Base-by-base conservation (phyloP, 2,888 invertebrate genomes). In the Patella depressa region DNA sequence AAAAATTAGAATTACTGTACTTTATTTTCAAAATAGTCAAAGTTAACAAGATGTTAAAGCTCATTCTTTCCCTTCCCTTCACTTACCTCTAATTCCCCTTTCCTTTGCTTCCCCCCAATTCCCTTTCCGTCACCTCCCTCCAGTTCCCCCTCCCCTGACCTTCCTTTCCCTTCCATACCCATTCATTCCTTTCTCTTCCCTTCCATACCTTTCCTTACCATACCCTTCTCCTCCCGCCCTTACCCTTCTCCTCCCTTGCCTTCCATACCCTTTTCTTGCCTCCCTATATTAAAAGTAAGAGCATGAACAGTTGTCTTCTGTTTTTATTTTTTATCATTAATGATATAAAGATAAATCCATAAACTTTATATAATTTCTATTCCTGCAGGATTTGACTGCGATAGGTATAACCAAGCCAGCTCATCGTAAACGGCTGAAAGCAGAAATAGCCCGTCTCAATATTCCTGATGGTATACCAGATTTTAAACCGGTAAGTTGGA, bases 381-480 rank as follows among this genome's bases (percentile, higher is more conserved):
- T 84, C 73, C 83, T 85, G 45, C 88, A 93, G 93, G 94, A 94
- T 89, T 90, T 94, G 83, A 94, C 94, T 55, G 94, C 94, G 45
- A 93, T 94, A 84, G 94, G 94, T 87, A 98, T 99, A 87, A 98
- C 98, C 90, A 98, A 98, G 92, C 99, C 99, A 59, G 96, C 97
- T 91, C 98, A 99, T 92, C 94, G 99, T 86, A 98, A 98, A 92
- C 94, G 96, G 87, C 94, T 99, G 89, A 99, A 99, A 93, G 95
- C 97, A 79, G 98, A 99, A 93, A 98, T 99, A 90, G 97, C 96
- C 85, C 96, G 96, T 91, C 93, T 99, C 81, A 97, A 96, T 91
- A 95, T 98, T 87, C 96, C 96, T 71, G 98, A 98, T 92, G 97
- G 97, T 88, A 93, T 98, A 88, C 98, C 98, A 83, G 97, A 98